Evolutionary conservation across 2,888 invertebrate genomes (phyloP).

Genomic region (Nemapogon koenigi): DNA sequence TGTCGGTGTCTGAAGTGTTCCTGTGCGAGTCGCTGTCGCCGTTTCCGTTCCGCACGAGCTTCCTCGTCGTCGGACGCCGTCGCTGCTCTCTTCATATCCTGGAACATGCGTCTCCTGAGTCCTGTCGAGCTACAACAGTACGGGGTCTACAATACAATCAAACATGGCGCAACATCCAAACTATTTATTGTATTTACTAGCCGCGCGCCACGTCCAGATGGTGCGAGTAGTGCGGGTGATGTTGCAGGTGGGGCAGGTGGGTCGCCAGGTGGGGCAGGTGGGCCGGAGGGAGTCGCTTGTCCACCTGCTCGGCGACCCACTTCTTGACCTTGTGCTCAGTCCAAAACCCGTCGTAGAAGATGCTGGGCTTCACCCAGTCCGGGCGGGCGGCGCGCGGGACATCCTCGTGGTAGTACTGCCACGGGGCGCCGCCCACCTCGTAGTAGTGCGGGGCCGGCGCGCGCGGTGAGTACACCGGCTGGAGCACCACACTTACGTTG

Average conservation of each 20-base stretch:
- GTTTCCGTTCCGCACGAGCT: slow-evolving; percentile 45
- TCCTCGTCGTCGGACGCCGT: slow-evolving; percentile 48
- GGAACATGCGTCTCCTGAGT: too few relatives aligned
- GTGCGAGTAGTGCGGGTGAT: too few relatives aligned
- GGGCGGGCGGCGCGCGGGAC: slow-evolving; percentile 31
- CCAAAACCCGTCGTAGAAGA: slow-evolving; percentile 61
- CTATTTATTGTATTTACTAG: slow-evolving; percentile 38
- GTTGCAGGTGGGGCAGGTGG: too few relatives aligned
- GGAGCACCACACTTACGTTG: slow-evolving; percentile 56
- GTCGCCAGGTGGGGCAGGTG: too few relatives aligned
- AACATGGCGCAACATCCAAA: slow-evolving; percentile 36
- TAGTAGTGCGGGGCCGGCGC: slow-evolving; percentile 39
- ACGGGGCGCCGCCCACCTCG: slow-evolving; percentile 44
- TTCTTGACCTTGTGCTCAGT: slow-evolving; percentile 61
- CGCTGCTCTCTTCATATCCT: too few relatives aligned
- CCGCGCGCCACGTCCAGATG: slow-evolving; percentile 17
- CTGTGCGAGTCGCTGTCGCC: slow-evolving; percentile 46
- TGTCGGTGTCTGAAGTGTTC: slow-evolving; percentile 51
- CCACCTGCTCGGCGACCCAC: slow-evolving; percentile 59
- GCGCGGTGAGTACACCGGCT: slow-evolving; percentile 32
- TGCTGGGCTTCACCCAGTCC: slow-evolving; percentile 57
- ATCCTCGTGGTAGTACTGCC: slow-evolving; percentile 50
- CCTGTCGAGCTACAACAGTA: slow-evolving; percentile 10
- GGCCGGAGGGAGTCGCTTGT: slow-evolving; percentile 53
- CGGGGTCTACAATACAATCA: slow-evolving; percentile 27